These are phyloP conservation scores for Octomys mimax DNA, from an alignment of 2,797 vertebrate species.

Conservation along the genomic window DNA sequence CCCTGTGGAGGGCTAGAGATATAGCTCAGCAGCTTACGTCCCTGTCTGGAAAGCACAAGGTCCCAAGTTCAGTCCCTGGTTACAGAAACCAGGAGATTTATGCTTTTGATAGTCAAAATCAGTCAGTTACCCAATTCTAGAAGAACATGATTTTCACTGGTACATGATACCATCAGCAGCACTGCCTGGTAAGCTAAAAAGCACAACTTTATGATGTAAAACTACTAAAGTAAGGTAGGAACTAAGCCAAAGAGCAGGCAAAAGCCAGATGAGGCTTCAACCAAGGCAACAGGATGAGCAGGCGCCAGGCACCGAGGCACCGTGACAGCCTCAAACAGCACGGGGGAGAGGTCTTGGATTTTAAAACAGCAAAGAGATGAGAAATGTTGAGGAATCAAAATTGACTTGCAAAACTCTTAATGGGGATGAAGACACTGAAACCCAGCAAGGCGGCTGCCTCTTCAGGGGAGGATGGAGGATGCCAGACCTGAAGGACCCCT, in stretches of 20 bases:
- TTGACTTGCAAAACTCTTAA: not conserved
- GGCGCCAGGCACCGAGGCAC: not conserved
- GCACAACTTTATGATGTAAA: not conserved
- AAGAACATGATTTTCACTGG: conserved; percentile 18
- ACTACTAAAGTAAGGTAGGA: conserved; percentile 27
- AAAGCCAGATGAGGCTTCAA: not conserved
- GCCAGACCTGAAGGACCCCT: not conserved
- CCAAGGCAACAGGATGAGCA: not conserved
- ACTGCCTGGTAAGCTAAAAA: not conserved
- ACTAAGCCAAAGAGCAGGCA: not conserved
- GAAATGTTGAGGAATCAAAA: conserved; percentile 6
- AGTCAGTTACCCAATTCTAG: not conserved
- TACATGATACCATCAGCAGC: not conserved
- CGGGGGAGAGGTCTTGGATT: not conserved
- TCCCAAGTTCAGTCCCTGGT: too few species aligned
- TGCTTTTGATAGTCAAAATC: conserved; percentile 23
- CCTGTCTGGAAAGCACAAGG: too few species aligned
- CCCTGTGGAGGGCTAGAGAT: not conserved
- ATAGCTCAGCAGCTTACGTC: too few species aligned
- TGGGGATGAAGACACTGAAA: not conserved
- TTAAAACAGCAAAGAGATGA: conserved; percentile 49
- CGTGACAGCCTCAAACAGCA: conserved; percentile 44
- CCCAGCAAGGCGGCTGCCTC: not conserved
- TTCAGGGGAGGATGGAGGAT: not conserved
- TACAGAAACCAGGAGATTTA: conserved; percentile 6